Conservation (phyloP, 2,113 vertebrate genomes). For the Aegypius monachus region DNA sequence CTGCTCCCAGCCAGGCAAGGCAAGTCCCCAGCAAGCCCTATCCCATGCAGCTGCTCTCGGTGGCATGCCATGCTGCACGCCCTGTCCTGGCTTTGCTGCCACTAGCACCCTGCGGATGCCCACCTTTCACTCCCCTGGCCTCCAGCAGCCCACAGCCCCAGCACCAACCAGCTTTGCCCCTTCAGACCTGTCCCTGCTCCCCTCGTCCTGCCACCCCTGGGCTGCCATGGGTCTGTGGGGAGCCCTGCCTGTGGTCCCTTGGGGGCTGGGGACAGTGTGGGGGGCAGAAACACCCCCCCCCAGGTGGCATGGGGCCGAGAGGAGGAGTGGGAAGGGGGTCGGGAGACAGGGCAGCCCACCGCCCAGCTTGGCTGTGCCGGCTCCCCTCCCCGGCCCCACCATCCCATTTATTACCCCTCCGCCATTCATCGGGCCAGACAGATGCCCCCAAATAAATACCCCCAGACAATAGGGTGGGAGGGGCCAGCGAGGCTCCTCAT, state of each 20-base stretch:
- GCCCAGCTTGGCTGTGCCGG: not conserved
- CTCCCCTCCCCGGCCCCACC: conserved; percentile 16
- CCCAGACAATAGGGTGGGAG: conserved; percentile 60
- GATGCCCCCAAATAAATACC: conserved; percentile 67
- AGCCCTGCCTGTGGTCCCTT: not conserved
- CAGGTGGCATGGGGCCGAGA: not conserved
- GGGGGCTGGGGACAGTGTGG: fast-evolving
- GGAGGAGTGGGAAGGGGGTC: not conserved
- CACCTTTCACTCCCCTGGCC: too few relatives aligned
- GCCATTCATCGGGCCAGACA: conserved; percentile 54
- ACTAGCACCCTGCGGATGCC: fast-evolving
- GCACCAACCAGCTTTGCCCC: not conserved
- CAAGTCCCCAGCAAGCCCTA: fast-evolving
- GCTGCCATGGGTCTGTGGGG: fast-evolving
- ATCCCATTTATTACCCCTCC: conserved; percentile 53
- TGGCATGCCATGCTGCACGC: fast-evolving
- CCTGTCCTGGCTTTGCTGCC: not conserved
- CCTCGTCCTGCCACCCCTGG: fast-evolving
- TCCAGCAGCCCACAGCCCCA: not conserved
- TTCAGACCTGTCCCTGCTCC: not conserved
- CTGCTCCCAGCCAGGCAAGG: not conserved
- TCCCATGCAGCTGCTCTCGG: fast-evolving
- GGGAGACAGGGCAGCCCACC: not conserved
- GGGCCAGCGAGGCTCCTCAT: conserved; percentile 2
- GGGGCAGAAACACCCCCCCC: not conserved